Conservation (phyloP, 1,140 invertebrate genomes). For the Nephotettix cincticeps region DNA sequence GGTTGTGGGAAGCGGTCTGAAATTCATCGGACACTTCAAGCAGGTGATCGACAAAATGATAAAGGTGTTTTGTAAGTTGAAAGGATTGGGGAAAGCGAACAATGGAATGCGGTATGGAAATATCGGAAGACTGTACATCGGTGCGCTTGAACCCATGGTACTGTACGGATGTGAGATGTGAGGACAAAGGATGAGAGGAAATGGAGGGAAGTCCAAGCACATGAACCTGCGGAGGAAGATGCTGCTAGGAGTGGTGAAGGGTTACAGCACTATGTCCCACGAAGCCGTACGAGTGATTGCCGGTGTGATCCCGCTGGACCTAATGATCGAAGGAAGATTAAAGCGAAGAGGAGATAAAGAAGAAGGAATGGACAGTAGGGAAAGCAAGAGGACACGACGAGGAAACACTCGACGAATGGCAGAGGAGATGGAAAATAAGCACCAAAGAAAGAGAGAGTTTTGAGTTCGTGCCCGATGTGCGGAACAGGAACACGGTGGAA, state of each 20-base stretch:
- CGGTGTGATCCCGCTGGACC: not conserved
- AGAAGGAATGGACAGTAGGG: not conserved
- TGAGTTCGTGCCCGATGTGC: too few species aligned
- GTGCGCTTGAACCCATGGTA: not conserved
- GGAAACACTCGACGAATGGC: too few species aligned
- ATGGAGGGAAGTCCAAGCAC: not conserved
- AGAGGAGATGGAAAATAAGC: too few species aligned
- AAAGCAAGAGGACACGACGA: too few species aligned
- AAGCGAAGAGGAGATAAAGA: not conserved
- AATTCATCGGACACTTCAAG: too few species aligned
- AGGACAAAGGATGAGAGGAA: not conserved
- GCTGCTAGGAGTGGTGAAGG: not conserved
- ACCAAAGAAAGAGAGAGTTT: too few species aligned
- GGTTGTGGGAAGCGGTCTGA: too few species aligned
- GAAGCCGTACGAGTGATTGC: constrained; percentile 1
- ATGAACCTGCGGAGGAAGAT: not conserved
- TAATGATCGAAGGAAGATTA: not conserved
- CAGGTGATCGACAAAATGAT: not conserved
- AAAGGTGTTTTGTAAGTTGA: not conserved
- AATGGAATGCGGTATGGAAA: not conserved
- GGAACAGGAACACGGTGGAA: too few species aligned
- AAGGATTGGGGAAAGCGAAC: not conserved
- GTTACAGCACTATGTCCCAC: not conserved
- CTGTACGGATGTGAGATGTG: constrained; percentile 3
- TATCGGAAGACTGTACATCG: not conserved